Conservation (phyloP, 1,140 invertebrate genomes). For the Tachypleus tridentatus region DNA sequence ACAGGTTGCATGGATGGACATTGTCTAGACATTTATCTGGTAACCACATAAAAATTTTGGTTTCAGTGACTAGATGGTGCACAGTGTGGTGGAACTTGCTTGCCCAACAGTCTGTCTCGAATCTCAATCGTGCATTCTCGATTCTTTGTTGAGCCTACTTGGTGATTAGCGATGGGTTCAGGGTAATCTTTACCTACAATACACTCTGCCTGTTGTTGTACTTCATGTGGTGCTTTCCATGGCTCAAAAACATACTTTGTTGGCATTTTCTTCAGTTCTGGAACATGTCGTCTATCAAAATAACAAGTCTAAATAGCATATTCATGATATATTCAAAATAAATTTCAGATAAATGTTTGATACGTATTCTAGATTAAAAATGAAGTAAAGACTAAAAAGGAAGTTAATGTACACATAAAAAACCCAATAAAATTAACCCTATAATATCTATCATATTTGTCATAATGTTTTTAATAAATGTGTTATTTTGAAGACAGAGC, state of each 20-base stretch:
- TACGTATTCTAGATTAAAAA: too few relatives aligned
- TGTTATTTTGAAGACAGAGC: too few relatives aligned
- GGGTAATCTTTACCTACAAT: slow-evolving; percentile 73
- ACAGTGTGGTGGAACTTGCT: slow-evolving; percentile 40
- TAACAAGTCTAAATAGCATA: neutral
- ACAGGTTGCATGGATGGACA: neutral
- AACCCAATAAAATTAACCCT: too few relatives aligned
- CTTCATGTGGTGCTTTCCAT: slow-evolving; percentile 63
- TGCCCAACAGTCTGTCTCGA: slow-evolving; percentile 35
- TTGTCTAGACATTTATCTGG: slow-evolving; percentile 4
- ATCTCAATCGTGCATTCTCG: slow-evolving; percentile 76
- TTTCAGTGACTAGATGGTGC: slow-evolving; percentile 48
- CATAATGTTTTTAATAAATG: too few relatives aligned
- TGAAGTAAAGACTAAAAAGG: too few relatives aligned
- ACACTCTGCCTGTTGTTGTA: slow-evolving; percentile 64
- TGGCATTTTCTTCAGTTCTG: slow-evolving; percentile 66
- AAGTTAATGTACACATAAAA: too few relatives aligned
- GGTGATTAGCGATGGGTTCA: slow-evolving; percentile 70
- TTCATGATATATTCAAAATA: neutral
- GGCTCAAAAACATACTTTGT: slow-evolving; percentile 77
- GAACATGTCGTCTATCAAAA: slow-evolving; percentile 49
- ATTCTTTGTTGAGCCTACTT: slow-evolving; percentile 55
- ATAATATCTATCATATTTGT: too few relatives aligned
- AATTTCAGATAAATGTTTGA: too few relatives aligned
- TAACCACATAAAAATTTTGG: slow-evolving; percentile 40